phyloP scores from a whole-genome alignment of 1,140 invertebrate genomes.

The Anthonomus grandis region DNA sequence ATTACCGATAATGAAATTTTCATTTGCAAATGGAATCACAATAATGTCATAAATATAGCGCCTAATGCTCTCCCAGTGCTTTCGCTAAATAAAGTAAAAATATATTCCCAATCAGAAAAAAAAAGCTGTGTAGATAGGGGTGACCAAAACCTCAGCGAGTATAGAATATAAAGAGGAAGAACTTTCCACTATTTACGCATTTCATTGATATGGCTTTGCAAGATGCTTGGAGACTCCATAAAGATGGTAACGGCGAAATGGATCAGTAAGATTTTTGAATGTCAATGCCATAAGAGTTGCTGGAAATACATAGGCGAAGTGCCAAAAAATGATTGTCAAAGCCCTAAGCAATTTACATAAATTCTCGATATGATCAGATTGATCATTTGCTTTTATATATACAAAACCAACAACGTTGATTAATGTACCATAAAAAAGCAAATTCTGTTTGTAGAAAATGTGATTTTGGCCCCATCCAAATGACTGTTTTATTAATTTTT shows the following conservation, averaged over 20 bases:
- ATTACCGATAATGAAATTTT: not conserved
- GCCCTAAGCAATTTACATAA: not conserved
- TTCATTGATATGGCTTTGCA: not conserved
- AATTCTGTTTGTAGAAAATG: no score
- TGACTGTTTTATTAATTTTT: no score
- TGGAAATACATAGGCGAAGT: not conserved
- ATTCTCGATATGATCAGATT: no score
- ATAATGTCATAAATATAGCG: not conserved
- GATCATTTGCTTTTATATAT: no score
- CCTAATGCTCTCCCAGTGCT: not conserved
- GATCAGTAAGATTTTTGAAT: not conserved
- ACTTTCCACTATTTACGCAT: not conserved
- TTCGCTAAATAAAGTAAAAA: not conserved
- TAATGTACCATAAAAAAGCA: no score
- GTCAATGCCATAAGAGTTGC: not conserved
- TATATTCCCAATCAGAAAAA: not conserved
- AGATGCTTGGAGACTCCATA: not conserved
- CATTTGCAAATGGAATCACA: slow-evolving; percentile 2
- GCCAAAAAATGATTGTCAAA: not conserved
- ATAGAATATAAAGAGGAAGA: not conserved
- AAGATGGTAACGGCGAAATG: not conserved
- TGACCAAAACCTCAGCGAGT: not conserved
- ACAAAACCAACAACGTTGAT: no score
- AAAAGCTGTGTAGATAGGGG: not conserved
- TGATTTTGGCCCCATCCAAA: no score